Base-by-base conservation (phyloP, 2,888 invertebrate genomes). In the Seladonia tumulorum region DNA sequence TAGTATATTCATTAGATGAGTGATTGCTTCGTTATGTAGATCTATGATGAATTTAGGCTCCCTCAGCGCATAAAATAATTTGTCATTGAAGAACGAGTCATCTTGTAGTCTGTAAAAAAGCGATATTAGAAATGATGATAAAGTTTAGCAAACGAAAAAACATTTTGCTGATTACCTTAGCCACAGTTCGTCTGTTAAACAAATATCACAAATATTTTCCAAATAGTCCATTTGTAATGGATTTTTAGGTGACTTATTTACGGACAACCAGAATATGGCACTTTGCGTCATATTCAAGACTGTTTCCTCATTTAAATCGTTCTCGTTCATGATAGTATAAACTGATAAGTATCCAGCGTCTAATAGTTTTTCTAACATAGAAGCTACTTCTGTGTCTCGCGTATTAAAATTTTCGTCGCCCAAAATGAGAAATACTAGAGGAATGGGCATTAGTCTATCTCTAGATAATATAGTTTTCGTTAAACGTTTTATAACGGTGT, bases 21-120 rank as follows among this genome's bases (percentile, higher is more conserved):
- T 95, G 39, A 98, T 96, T 42, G 97, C 97, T 89, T 96, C 96
- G 92, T 98, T 98, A 92, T 97, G 97, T 74, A 97, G 95, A 77
- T 95, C 94, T 22, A 97, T 96, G 10, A 97, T 95, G 91, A 96
- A 95, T 91, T 96, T 94, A 77, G 97, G 96, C 91, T 96, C 96
- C 88, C 95, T 96, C 57, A 97, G 92, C 73, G 96, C 95, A 5
- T 84, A 79, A 22, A 89, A 83, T 12, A 94, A 86, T 71, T 92
- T 92, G 29, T 86, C 85, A 87, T 94, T 94, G 39, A 89, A 92
- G 22, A 88, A 83, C 0, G 93, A 90, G 81, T 94, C 93, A 45
- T 92, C 93, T 76, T 93, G 89, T 87, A 95, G 93, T 78, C 95
- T 94, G 87, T 14, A 89, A 91, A 83, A 57, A 22, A 78, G 42